phyloP scores from a whole-genome alignment of 2,888 invertebrate genomes.

The Stictocephala bisonia region DNA sequence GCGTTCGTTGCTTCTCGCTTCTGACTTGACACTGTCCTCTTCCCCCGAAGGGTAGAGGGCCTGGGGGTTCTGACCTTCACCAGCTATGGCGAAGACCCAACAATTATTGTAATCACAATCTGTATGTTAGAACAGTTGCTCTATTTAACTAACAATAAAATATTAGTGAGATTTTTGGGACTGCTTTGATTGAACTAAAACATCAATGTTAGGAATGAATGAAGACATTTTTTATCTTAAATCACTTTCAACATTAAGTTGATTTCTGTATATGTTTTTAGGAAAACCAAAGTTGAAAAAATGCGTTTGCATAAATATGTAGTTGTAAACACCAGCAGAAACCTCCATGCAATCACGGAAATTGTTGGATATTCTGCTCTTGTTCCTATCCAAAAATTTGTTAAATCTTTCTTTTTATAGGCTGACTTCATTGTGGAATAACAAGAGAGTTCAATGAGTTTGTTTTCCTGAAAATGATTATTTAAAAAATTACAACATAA shows the following conservation, averaged over 20 bases:
- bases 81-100: no score
- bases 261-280: conserved; percentile 5
- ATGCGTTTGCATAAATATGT: conserved; percentile 3
- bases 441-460: conserved; percentile 3
- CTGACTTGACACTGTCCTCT: no score
- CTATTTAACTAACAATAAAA: no score
- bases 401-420: background rate
- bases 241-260: no score
- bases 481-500: background rate
- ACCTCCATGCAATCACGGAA: background rate
- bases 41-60: no score
- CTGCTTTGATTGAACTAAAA: conserved; percentile 6
- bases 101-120: no score
- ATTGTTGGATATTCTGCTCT: conserved; percentile 9
- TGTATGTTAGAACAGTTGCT: no score
- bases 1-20: no score
- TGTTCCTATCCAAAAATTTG: background rate
- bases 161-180: background rate
- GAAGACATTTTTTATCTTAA: background rate
- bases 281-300: conserved; percentile 16
- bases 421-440: background rate
- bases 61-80: no score
- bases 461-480: background rate
- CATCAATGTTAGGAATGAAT: background rate
- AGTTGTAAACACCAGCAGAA: background rate